These are phyloP conservation scores for Zygaena filipendulae DNA, from an alignment of 2,888 invertebrate species.

Conservation along the genomic window DNA sequence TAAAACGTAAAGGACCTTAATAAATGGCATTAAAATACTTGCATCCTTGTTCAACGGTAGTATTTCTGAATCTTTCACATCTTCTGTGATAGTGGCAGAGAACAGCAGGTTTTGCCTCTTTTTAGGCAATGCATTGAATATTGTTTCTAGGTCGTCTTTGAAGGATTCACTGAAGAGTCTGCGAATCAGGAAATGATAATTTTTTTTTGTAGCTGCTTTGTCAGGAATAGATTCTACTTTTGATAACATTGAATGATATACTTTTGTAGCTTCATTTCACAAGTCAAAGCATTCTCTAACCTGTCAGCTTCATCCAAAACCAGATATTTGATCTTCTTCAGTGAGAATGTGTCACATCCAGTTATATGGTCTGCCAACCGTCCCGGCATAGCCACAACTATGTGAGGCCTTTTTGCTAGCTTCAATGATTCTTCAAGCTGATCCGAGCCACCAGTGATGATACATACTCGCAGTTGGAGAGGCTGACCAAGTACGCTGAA, in stretches of 20 bases:
- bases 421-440: constrained; percentile 90
- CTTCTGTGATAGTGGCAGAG: constrained; percentile 95
- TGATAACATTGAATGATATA: too few relatives aligned
- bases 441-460: constrained; percentile 96
- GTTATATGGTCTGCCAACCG: constrained; percentile 92
- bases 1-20: too few relatives aligned
- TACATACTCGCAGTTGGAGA: constrained; percentile 82
- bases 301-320: constrained; percentile 98
- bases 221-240: too few relatives aligned
- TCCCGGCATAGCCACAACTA: constrained; percentile 97
- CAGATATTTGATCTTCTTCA: constrained; percentile 83
- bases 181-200: too few relatives aligned
- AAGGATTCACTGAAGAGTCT: constrained; percentile 80
- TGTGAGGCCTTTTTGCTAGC: constrained; percentile 86
- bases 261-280: too few relatives aligned
- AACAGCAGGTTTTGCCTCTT: constrained; percentile 89
- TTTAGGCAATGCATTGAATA: constrained; percentile 80
- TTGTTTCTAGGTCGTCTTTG: constrained; percentile 83
- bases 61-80: constrained; percentile 75
- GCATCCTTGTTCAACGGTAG: constrained; percentile 72
- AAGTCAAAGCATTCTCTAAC: too few relatives aligned
- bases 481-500: constrained; percentile 92
- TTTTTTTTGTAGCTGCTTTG: too few relatives aligned
- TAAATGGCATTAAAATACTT: too few relatives aligned
- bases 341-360: constrained; percentile 84